Conservation (phyloP, 2,888 invertebrate genomes). For the Eutolmus rufibarbis region DNA sequence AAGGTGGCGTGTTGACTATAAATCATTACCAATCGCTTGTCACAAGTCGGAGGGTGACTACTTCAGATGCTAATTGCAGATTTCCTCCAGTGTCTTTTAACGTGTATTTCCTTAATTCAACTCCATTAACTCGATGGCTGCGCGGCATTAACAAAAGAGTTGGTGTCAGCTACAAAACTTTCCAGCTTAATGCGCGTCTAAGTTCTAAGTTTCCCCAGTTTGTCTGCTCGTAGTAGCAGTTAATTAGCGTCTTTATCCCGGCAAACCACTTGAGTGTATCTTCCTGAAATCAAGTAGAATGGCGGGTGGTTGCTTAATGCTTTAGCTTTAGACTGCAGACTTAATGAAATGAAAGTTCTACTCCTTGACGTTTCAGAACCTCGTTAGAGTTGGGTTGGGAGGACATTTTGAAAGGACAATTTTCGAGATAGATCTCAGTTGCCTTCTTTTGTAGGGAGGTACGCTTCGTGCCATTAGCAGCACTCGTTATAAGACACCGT, state of each 20-base stretch:
- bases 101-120: neutral
- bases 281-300: neutral
- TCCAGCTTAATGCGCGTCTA: neutral
- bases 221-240: neutral
- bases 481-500: neutral
- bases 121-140: neutral
- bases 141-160: neutral
- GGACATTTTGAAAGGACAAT: neutral
- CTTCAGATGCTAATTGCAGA: neutral
- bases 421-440: neutral
- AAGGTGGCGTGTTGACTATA: neutral
- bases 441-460: neutral
- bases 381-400: neutral
- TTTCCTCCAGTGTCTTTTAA: neutral
- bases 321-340: neutral
- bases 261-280: neutral
- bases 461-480: neutral
- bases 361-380: neutral
- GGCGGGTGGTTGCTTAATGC: neutral
- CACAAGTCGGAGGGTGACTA: neutral
- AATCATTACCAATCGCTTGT: neutral
- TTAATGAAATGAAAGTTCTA: neutral
- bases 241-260: neutral
- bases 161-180: neutral
- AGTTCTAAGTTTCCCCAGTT: neutral